phyloP scores from a whole-genome alignment of 2,797 vertebrate genomes.

The Selene dorsalis region DNA sequence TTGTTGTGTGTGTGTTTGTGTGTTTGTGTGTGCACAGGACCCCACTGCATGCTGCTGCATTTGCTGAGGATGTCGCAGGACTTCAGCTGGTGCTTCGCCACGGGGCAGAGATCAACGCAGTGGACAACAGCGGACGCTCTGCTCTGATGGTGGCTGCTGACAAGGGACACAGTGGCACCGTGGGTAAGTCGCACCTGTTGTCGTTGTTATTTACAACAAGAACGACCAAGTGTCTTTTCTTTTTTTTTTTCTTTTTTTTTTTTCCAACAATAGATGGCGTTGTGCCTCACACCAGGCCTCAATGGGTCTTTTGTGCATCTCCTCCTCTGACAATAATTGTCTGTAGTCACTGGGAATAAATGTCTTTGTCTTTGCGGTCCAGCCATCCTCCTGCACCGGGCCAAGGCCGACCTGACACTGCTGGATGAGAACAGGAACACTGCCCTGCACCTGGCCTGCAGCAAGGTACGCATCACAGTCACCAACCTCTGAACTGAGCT shows the following conservation, averaged over 20 bases:
- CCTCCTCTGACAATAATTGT: neutral
- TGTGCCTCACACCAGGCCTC: neutral
- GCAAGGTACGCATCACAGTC: constrained; percentile 85
- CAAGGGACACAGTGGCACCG: constrained; percentile 92
- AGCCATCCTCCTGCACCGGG: constrained; percentile 92
- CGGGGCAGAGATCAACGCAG: constrained; percentile 90
- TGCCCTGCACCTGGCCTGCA: constrained; percentile 98
- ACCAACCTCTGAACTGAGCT: neutral
- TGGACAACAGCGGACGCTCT: constrained; percentile 91
- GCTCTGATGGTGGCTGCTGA: constrained; percentile 96
- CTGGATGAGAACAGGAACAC: constrained; percentile 97
- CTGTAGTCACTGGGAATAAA: constrained; percentile 61
- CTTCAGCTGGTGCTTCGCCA: constrained; percentile 94
- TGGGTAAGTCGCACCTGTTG: constrained; percentile 82
- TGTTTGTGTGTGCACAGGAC: constrained; percentile 82
- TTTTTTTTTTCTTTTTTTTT: neutral
- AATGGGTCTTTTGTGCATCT: neutral
- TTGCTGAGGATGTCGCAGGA: constrained; percentile 91
- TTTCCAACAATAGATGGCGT: too few species aligned
- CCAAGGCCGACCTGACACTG: constrained; percentile 95
- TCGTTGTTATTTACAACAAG: neutral
- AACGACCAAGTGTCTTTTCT: too few species aligned
- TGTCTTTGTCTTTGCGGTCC: constrained; percentile 38
- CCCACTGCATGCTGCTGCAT: constrained; percentile 96
- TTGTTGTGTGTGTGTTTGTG: constrained; percentile 12